phyloP scores from a whole-genome alignment of 1,140 invertebrate genomes.

The Zaprionus ghesquierei region DNA sequence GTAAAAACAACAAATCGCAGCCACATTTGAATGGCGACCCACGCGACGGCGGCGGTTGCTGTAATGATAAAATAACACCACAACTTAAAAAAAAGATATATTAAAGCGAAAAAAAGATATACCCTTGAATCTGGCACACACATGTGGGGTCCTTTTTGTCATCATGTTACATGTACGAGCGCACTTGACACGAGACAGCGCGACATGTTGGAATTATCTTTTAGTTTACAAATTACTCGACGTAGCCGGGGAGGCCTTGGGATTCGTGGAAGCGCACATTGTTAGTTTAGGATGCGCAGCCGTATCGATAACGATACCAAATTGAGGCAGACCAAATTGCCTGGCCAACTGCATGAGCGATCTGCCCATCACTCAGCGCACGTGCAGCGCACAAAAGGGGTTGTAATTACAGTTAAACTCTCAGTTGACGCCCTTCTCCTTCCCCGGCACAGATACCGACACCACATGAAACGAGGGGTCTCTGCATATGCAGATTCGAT shows the following conservation, averaged over 20 bases:
- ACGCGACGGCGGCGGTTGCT: slow-evolving; percentile 52
- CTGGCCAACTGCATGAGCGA: not conserved
- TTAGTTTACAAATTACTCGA: slow-evolving; percentile 76
- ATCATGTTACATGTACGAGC: slow-evolving; percentile 57
- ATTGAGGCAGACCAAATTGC: slow-evolving; percentile 27
- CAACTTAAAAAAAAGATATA: slow-evolving; percentile 9
- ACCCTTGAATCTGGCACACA: slow-evolving; percentile 9
- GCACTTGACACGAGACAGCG: slow-evolving; percentile 71
- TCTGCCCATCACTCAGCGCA: slow-evolving; percentile 64
- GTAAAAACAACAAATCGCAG: slow-evolving; percentile 40
- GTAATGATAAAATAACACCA: slow-evolving; percentile 72
- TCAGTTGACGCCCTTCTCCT: slow-evolving; percentile 44
- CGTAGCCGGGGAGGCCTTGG: slow-evolving; percentile 55
- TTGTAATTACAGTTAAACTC: slow-evolving; percentile 73
- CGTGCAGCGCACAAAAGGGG: slow-evolving; percentile 70
- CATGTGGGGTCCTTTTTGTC: slow-evolving; percentile 72
- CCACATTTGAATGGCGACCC: slow-evolving; percentile 44
- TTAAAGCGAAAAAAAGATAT: slow-evolving; percentile 2
- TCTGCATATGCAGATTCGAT: slow-evolving; percentile 62
- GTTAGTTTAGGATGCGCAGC: slow-evolving; percentile 65
- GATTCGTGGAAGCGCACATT: slow-evolving; percentile 56
- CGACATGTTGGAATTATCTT: slow-evolving; percentile 54
- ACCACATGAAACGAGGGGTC: slow-evolving; percentile 48
- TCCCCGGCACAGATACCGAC: slow-evolving; percentile 2
- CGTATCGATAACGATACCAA: slow-evolving; percentile 18